Evolutionary conservation across 2,888 invertebrate species (phyloP).

Genomic region (Salticus scenicus): DNA sequence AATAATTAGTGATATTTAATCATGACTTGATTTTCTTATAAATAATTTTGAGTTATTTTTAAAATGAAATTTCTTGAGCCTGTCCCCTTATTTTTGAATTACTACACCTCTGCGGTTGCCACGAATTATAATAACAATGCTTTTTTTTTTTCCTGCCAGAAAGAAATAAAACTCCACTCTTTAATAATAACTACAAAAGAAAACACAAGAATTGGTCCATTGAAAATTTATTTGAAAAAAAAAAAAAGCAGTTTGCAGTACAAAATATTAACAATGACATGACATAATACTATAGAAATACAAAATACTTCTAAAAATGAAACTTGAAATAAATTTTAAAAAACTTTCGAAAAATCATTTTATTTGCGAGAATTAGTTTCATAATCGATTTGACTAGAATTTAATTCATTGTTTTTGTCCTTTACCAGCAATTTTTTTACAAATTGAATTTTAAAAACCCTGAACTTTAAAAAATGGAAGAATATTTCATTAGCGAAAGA

Average conservation of each 20-base stretch:
- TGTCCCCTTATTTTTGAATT: no score
- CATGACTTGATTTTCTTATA: no score
- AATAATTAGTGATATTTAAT: no score
- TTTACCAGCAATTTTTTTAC: not conserved
- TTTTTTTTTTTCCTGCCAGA: no score
- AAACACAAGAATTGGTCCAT: slow-evolving; percentile 34
- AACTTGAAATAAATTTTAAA: not conserved
- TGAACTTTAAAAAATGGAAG: not conserved
- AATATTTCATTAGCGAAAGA: slow-evolving; percentile 11
- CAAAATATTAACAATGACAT: slow-evolving; percentile 67
- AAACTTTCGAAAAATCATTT: not conserved
- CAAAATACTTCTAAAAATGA: not conserved
- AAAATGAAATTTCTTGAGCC: no score
- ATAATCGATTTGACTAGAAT: no score
- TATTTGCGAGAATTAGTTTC: not conserved
- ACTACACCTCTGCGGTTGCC: no score
- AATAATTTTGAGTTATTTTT: no score
- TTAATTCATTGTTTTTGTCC: not conserved
- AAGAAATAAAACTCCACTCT: no score
- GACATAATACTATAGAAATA: slow-evolving; percentile 34
- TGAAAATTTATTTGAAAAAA: slow-evolving; percentile 67
- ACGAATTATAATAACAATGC: no score
- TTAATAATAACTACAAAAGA: no score
- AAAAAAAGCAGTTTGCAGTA: slow-evolving; percentile 69
- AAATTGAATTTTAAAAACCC: not conserved